phyloP scores from a whole-genome alignment of 92 coral and sea anemone genomes.

The Desmophyllum pertusum region DNA sequence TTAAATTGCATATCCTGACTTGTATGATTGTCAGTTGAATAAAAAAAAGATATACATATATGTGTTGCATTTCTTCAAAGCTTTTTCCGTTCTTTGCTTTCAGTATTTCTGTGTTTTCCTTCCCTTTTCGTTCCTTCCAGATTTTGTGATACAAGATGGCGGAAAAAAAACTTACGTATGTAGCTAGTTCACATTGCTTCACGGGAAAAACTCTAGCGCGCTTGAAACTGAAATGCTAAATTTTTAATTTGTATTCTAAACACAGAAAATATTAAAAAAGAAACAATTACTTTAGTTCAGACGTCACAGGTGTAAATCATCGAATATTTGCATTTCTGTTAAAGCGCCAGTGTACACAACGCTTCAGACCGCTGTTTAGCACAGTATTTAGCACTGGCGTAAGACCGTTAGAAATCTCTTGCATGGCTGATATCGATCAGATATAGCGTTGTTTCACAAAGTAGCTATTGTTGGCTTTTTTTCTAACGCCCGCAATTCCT shows the following conservation, averaged over 20 bases:
- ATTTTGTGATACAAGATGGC: too few relatives aligned
- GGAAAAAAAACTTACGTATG: too few relatives aligned
- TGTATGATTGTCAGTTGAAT: too few relatives aligned
- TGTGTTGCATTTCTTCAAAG: too few relatives aligned
- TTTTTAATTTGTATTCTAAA: not conserved
- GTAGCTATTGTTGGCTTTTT: not conserved
- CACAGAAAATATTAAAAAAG: not conserved
- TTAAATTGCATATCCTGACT: too few relatives aligned
- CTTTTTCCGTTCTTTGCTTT: too few relatives aligned
- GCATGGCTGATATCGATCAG: too few relatives aligned
- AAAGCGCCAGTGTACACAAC: not conserved
- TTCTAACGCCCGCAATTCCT: not conserved
- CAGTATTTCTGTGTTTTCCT: too few relatives aligned
- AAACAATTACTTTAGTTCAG: not conserved
- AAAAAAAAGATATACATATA: too few relatives aligned
- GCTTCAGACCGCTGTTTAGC: not conserved
- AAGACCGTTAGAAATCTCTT: not conserved
- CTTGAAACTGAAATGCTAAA: not conserved
- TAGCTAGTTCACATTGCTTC: too few relatives aligned
- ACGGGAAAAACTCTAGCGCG: not conserved
- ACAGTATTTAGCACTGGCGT: not conserved
- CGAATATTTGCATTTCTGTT: constrained; percentile 13
- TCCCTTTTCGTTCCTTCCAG: too few relatives aligned
- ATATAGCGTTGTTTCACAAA: not conserved
- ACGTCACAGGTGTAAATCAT: not conserved